Evolutionary conservation across 2,888 invertebrate species (phyloP), one percentile per base, ranked within the genome.

Genomic region (Zaprionus bogoriensis): DNA sequence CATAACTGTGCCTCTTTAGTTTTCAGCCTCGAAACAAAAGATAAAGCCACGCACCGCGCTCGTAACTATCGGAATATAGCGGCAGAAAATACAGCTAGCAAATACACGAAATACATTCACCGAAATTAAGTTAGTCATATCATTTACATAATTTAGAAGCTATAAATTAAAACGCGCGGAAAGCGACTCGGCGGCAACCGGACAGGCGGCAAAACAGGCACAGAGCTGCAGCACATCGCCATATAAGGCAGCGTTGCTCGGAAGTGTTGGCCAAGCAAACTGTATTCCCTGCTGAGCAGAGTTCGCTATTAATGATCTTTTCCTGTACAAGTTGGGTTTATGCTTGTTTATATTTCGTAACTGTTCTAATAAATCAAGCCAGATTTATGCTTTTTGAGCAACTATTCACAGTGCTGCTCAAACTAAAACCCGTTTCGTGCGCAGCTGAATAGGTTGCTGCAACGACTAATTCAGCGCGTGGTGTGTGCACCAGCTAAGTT

Each of bases 81-180:
- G 38, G 4, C 48, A 27, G 45, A 58, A 41, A 47, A 52, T 55
- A 58, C 44, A 32, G 20, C 50, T 23, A 66, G 3, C n/a, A n/a
- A n/a, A 36, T 17, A 36, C 51, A 61, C 47, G 39, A 71, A 62
- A 67, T 30, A 83, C 84, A 83, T 80, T 80, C 84, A 86, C 83
- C 59, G 51, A 76, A 80, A 77, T 77, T 68, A 71, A 70, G 53
- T 63, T 77, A 60, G 79, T 72, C 82, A 75, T 83, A 67, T 80
- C 53, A 80, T 80, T 80, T 80, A 74, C 80, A 80, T 80, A 80
- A 86, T 86, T 86, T 86, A 77, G 71, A 80, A 83, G 65, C 65
- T 9, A 86, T 83, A 67, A 80, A 83, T 86, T 77, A 64, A 77
- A 79, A 68, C 61, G 59, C 71, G 55, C 83, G 67, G 61, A 77